These are phyloP conservation scores for Ectemnius cavifrons DNA, from an alignment of 2,888 invertebrate genomes.

Conservation along the genomic window DNA sequence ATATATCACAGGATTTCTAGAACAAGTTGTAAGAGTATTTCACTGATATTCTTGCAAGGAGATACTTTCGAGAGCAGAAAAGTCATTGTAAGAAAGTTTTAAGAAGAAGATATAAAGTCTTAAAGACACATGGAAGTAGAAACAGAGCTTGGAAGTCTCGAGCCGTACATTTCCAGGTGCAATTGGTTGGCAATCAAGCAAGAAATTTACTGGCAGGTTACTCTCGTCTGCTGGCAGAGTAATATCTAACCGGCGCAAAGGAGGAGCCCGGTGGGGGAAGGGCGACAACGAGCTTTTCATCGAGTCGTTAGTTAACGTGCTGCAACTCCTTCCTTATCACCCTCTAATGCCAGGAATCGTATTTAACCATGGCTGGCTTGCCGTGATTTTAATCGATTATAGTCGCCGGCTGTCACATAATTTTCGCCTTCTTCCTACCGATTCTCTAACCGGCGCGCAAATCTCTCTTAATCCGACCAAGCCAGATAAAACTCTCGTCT, in stretches of 20 bases:
- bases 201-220: constrained; percentile 57
- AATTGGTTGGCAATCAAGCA: constrained; percentile 75
- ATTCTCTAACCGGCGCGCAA: neutral
- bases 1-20: no score
- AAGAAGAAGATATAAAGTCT: no score
- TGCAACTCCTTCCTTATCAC: constrained; percentile 45
- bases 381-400: constrained; percentile 53
- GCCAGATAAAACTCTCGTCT: constrained; percentile 7
- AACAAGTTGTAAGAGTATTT: no score
- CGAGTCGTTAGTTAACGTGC: constrained; percentile 75
- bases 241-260: constrained; percentile 59
- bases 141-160: no score
- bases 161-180: constrained; percentile 63
- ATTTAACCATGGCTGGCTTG: constrained; percentile 40
- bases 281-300: constrained; percentile 77
- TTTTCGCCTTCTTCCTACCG: constrained; percentile 23
- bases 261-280: no score
- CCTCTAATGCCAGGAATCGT: constrained; percentile 47
- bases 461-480: constrained; percentile 2
- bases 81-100: no score
- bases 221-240: constrained; percentile 22
- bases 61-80: no score
- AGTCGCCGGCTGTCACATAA: constrained; percentile 33
- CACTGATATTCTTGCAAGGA: no score
- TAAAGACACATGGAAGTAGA: no score